Percentiles rank a stretch among this genome's conserved stretches.
These are phyloP conservation scores for Acrocephalus arundinaceus DNA, from an alignment of 2,113 vertebrate genomes.

Conservation along the genomic window DNA sequence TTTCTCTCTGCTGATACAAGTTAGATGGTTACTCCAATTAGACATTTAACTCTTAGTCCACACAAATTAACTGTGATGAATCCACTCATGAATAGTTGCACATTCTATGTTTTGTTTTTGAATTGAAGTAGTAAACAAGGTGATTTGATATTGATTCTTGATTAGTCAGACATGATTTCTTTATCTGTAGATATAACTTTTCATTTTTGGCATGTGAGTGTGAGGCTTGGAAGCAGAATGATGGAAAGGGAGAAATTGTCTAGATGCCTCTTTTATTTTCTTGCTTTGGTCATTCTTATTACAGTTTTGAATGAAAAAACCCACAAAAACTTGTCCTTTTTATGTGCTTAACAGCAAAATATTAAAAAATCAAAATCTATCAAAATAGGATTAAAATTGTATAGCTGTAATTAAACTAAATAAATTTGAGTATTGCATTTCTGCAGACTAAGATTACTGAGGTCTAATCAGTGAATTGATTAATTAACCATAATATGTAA, in stretches of 20 bases:
- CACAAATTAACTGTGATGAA: not conserved
- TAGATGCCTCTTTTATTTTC: not conserved
- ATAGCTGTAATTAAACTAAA: not conserved
- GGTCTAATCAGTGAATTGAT: not conserved
- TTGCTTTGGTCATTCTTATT: not conserved
- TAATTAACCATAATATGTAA: not conserved
- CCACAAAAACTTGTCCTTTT: not conserved
- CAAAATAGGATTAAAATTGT: not conserved
- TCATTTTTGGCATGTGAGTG: not conserved
- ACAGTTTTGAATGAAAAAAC: rapidly evolving
- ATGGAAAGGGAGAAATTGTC: not conserved
- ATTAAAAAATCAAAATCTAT: not conserved
- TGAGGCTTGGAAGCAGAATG: not conserved
- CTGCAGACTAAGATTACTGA: not conserved
- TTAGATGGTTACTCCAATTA: not conserved
- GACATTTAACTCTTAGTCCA: not conserved
- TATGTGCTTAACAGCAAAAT: not conserved
- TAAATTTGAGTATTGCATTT: not conserved
- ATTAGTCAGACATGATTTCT: not conserved
- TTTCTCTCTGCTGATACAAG: not conserved
- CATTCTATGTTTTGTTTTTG: not conserved
- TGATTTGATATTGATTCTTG: not conserved
- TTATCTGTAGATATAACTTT: not conserved
- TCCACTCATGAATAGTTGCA: not conserved
- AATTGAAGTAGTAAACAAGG: not conserved